Evolutionary conservation across 1,140 invertebrate genomes (phyloP).

Genomic region (Bradysia coprophila): DNA sequence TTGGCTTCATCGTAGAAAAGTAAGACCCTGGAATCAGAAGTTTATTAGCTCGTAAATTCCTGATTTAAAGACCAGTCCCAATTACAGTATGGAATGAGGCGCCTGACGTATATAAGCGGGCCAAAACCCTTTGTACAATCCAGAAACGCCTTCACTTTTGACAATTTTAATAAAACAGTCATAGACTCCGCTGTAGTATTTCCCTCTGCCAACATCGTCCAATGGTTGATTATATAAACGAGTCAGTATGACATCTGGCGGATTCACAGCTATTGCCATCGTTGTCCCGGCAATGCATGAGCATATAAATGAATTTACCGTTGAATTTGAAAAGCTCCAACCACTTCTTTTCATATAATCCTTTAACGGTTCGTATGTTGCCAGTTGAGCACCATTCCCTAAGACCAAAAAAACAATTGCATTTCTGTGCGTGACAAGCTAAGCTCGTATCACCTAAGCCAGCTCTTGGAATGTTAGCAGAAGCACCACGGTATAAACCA

Average conservation of each 20-base stretch:
- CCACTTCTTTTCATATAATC: slow-evolving; percentile 35
- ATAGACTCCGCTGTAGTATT: slow-evolving; percentile 49
- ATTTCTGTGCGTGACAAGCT: no score
- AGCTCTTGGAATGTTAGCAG: no score
- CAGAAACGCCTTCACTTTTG: slow-evolving; percentile 50
- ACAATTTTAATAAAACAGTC: slow-evolving; percentile 66
- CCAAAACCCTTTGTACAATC: slow-evolving; percentile 73
- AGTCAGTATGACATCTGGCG: slow-evolving; percentile 79
- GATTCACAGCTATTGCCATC: slow-evolving; percentile 67
- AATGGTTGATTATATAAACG: slow-evolving; percentile 76
- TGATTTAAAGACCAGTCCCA: background rate
- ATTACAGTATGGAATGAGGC: background rate
- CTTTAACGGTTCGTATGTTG: slow-evolving; percentile 52
- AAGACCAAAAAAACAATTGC: no score
- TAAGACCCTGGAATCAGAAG: slow-evolving; percentile 29
- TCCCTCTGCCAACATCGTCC: slow-evolving; percentile 42
- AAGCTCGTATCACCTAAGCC: no score
- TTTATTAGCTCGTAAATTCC: background rate
- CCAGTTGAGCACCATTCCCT: slow-evolving; percentile 69
- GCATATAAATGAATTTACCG: slow-evolving; percentile 49
- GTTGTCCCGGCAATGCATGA: slow-evolving; percentile 60
- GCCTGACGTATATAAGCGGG: slow-evolving; percentile 56
- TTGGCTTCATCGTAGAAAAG: slow-evolving; percentile 72
- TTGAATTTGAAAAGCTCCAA: slow-evolving; percentile 33
- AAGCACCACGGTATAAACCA: slow-evolving; percentile 64